Conservation (phyloP, 2,113 vertebrate genomes). For the Clinocottus analis region DNA sequence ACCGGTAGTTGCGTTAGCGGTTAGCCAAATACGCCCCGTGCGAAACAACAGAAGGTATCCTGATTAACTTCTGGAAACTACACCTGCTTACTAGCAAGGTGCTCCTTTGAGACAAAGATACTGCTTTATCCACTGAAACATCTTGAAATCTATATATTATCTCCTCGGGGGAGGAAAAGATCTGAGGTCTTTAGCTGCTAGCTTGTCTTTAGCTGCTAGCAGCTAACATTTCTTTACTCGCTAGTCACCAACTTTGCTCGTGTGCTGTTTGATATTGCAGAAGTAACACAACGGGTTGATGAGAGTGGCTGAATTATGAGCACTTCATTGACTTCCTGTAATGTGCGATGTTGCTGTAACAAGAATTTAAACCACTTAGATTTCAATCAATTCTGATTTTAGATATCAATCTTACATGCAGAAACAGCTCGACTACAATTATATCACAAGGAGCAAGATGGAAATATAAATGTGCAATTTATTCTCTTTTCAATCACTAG, state of each 20-base stretch:
- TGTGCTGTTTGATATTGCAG: background rate
- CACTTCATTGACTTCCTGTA: background rate
- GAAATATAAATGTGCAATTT: background rate
- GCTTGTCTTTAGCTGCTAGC: too few species aligned
- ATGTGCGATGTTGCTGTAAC: background rate
- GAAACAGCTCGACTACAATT: background rate
- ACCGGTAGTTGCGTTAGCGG: too few species aligned
- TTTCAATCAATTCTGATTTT: too few species aligned
- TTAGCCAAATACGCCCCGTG: too few species aligned
- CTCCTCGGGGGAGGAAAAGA: too few species aligned
- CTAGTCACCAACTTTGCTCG: background rate
- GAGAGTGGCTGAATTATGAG: background rate
- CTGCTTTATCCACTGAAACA: slow-evolving; percentile 8
- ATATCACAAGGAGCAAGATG: background rate
- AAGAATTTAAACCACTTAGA: background rate
- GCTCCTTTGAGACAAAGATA: slow-evolving; percentile 22
- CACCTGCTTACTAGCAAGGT: slow-evolving; percentile 7
- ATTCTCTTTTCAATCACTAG: background rate
- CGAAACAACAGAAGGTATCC: too few species aligned
- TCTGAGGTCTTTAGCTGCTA: too few species aligned
- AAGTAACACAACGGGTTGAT: background rate
- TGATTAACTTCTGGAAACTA: background rate
- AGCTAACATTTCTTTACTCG: background rate
- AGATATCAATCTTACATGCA: too few species aligned
- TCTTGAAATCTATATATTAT: background rate